Conservation (phyloP, 1,140 invertebrate genomes). For the Sarcophaga peregrina region DNA sequence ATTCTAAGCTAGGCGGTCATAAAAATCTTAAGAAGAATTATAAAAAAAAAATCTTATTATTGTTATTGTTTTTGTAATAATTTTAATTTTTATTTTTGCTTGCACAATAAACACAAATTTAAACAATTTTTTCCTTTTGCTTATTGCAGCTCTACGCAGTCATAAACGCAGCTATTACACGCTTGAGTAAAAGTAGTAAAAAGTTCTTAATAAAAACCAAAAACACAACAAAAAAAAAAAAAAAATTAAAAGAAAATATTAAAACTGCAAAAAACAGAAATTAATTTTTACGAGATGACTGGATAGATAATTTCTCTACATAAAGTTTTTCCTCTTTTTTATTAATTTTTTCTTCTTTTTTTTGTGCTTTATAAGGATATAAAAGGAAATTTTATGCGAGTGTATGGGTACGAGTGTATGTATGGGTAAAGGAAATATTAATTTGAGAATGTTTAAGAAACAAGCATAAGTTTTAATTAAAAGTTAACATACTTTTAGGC, state of each 20-base stretch:
- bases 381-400: no score
- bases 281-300: conserved; percentile 30
- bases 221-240: neutral
- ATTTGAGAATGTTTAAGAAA: neutral
- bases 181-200: conserved; percentile 28
- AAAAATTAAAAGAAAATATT: neutral
- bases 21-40: neutral
- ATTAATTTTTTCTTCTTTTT: no score
- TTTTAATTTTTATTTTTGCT: neutral
- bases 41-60: neutral
- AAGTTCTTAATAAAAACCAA: conserved; percentile 30
- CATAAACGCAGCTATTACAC: conserved; percentile 26
- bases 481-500: conserved; percentile 38
- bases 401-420: neutral
- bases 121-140: conserved; percentile 12
- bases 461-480: conserved; percentile 37
- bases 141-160: neutral
- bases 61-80: neutral
- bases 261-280: conserved; percentile 29
- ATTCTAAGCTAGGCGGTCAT: neutral
- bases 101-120: conserved; percentile 24
- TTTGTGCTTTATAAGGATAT: no score
- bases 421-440: neutral
- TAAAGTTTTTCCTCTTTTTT: neutral
- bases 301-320: conserved; percentile 12